These are phyloP conservation scores for Gouania willdenowi DNA, from an alignment of 2,797 vertebrate genomes.

Conservation along the genomic window DNA sequence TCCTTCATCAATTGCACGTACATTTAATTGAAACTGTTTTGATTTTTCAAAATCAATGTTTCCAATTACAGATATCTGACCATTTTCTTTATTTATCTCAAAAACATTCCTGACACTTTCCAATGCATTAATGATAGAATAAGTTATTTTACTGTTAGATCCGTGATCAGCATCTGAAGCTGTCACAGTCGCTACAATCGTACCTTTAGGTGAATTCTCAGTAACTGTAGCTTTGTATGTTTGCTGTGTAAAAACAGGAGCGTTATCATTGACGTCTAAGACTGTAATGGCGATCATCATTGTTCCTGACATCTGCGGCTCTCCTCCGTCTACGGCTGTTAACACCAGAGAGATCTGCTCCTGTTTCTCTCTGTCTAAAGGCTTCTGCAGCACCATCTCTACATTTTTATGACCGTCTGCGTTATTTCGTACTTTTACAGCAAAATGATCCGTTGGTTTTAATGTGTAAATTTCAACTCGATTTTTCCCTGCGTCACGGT, in stretches of 20 bases:
- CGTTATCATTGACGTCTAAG: slow-evolving; percentile 52
- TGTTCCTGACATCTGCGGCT: slow-evolving; percentile 35
- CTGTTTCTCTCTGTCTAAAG: slow-evolving; percentile 51
- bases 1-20: slow-evolving; percentile 68
- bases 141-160: slow-evolving; percentile 7
- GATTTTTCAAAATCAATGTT: slow-evolving; percentile 64
- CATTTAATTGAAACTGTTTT: slow-evolving; percentile 62
- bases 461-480: slow-evolving; percentile 44
- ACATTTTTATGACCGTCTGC: slow-evolving; percentile 40
- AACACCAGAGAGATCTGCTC: slow-evolving; percentile 23
- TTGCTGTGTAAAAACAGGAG: slow-evolving; percentile 41
- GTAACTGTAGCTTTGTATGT: slow-evolving; percentile 11
- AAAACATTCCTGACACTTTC: neutral
- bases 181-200: neutral
- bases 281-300: slow-evolving; percentile 42
- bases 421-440: slow-evolving; percentile 27
- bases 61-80: slow-evolving; percentile 35
- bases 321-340: slow-evolving; percentile 53
- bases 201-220: slow-evolving; percentile 1
- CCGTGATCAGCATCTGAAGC: slow-evolving; percentile 19
- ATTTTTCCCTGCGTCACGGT: slow-evolving; percentile 69
- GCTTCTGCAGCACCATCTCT: slow-evolving; percentile 55
- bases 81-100: slow-evolving; percentile 6
- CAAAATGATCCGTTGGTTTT: slow-evolving; percentile 44
- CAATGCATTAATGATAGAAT: neutral